Conservation (phyloP, 2,888 invertebrate species). For the Tanypteryx hageni region DNA sequence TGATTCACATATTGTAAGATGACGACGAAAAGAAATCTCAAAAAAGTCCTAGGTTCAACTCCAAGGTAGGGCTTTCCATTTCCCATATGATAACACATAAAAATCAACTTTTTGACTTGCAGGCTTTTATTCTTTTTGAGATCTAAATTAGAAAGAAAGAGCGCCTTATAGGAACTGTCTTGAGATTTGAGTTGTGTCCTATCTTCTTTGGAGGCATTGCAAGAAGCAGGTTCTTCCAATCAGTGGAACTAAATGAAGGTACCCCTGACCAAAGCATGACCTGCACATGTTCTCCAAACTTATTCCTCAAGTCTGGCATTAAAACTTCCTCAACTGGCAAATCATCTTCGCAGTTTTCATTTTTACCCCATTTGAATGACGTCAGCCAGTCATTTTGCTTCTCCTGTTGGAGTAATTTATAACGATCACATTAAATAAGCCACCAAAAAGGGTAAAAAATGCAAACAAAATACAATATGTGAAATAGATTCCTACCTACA, state of each 20-base stretch:
- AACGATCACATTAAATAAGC: not conserved
- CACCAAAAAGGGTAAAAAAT: not conserved
- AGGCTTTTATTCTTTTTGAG: too few relatives aligned
- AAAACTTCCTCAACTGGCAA: not conserved
- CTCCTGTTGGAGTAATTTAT: not conserved
- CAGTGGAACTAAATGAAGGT: not conserved
- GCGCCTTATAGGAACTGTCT: slow-evolving; percentile 52
- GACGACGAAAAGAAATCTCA: too few relatives aligned
- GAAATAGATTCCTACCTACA: too few relatives aligned
- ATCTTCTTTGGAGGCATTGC: not conserved
- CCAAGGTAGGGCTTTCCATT: too few relatives aligned
- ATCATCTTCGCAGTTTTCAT: not conserved
- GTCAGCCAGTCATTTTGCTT: not conserved
- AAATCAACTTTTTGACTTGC: too few relatives aligned
- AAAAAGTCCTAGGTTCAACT: too few relatives aligned
- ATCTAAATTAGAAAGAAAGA: too few relatives aligned
- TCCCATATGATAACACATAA: too few relatives aligned
- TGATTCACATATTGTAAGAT: too few relatives aligned
- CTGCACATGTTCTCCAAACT: not conserved
- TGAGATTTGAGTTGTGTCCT: slow-evolving; percentile 5
- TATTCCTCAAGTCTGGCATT: not conserved
- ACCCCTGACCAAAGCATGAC: not conserved
- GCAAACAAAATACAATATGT: too few relatives aligned
- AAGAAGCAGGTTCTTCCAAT: not conserved
- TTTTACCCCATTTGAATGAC: not conserved